Evolutionary conservation across 2,888 invertebrate genomes (phyloP).

Genomic region (Lysandra coridon): DNA sequence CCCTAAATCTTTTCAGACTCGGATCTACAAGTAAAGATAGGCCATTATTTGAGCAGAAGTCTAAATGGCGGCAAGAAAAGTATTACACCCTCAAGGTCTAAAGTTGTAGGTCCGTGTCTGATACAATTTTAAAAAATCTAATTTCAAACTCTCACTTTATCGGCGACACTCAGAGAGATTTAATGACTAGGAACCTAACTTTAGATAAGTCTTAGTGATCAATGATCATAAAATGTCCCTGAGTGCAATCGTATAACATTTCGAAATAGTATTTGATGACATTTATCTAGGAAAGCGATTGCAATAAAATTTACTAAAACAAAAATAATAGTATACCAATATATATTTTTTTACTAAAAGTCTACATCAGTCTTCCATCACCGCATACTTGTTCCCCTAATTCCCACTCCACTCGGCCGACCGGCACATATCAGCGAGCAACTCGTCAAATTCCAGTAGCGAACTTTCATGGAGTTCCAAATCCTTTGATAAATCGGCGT

Average conservation of each 20-base stretch:
- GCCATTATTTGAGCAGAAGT: not conserved
- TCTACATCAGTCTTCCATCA: constrained; percentile 48
- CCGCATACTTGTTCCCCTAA: constrained; percentile 48
- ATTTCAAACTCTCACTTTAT: not conserved
- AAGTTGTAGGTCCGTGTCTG: not conserved
- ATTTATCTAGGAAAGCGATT: not conserved
- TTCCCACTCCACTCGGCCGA: constrained; percentile 82
- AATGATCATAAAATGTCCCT: not conserved
- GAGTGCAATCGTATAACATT: not conserved
- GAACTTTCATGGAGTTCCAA: constrained; percentile 87
- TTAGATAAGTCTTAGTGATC: no score
- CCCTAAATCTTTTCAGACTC: not conserved
- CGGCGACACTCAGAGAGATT: not conserved
- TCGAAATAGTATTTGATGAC: not conserved
- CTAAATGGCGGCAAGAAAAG: no score
- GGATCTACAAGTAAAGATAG: constrained; percentile 4
- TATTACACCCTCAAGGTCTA: not conserved
- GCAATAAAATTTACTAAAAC: constrained; percentile 19
- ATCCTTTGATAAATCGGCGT: constrained; percentile 83
- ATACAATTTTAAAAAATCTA: not conserved
- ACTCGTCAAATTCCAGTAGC: constrained; percentile 87
- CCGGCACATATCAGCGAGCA: constrained; percentile 85
- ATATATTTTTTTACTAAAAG: constrained; percentile 30
- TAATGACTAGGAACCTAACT: no score
- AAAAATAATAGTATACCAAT: constrained; percentile 21